Evolutionary conservation across 2,888 invertebrate species (phyloP).

Genomic region (Eretmocerus hayati): DNA sequence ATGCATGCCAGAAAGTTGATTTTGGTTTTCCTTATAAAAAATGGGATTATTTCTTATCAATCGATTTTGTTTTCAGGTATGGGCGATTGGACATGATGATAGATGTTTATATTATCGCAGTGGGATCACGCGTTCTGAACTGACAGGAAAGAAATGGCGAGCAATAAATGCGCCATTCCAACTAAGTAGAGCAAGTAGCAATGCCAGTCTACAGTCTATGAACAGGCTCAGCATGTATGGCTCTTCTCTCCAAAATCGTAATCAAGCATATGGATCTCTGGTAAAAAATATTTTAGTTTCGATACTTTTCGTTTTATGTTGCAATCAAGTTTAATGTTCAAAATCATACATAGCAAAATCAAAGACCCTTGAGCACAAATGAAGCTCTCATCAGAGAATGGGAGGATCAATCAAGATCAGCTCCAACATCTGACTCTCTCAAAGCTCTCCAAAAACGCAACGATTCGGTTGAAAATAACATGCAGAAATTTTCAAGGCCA

Average conservation of each 20-base stretch:
- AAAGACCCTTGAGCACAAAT: conserved; percentile 50
- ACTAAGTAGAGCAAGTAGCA: conserved; percentile 75
- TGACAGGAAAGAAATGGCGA: conserved; percentile 84
- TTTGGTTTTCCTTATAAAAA: too few species aligned
- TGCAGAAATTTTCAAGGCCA: conserved; percentile 38
- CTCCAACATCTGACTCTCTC: conserved; percentile 64
- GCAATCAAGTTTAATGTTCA: conserved; percentile 35
- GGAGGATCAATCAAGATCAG: conserved; percentile 68
- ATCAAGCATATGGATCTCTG: conserved; percentile 63
- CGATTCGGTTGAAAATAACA: conserved; percentile 27
- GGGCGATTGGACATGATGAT: conserved; percentile 78
- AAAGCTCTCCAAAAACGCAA: conserved; percentile 42
- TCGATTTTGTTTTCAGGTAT: conserved; percentile 50
- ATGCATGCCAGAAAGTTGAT: too few species aligned
- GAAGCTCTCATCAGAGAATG: conserved; percentile 57
- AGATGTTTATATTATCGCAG: conserved; percentile 73
- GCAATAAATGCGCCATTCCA: conserved; percentile 73
- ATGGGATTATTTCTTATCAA: too few species aligned
- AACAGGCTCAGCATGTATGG: conserved; percentile 42
- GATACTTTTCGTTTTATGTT: conserved; percentile 6
- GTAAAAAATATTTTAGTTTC: conserved; percentile 36
- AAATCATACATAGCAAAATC: conserved; percentile 18
- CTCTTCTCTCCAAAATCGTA: conserved; percentile 39
- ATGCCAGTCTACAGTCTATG: conserved; percentile 59
- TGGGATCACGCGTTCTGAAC: conserved; percentile 66